phyloP scores from a whole-genome alignment of 2,113 vertebrate species.

The Seriola aureovittata region DNA sequence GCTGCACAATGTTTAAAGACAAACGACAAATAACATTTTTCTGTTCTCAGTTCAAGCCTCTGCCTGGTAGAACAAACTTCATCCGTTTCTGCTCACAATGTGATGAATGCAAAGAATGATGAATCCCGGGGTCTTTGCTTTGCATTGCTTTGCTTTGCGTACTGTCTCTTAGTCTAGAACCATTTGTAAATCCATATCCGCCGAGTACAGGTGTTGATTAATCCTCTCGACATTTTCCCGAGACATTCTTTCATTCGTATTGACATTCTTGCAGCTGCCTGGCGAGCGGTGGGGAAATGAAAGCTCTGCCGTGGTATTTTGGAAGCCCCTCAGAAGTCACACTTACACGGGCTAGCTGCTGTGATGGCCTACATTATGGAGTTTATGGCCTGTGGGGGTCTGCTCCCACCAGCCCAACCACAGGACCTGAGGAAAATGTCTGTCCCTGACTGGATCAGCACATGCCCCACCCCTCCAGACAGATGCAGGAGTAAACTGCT shows the following conservation, averaged over 20 bases:
- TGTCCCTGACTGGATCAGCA: slow-evolving; percentile 31
- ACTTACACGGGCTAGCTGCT: slow-evolving; percentile 66
- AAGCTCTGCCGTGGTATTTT: slow-evolving; percentile 75
- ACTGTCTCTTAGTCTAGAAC: slow-evolving; percentile 54
- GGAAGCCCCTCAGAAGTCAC: slow-evolving; percentile 67
- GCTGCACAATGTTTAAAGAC: neutral
- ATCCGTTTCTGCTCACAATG: slow-evolving; percentile 13
- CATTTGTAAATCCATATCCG: slow-evolving; percentile 76
- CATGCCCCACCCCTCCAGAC: slow-evolving; percentile 48
- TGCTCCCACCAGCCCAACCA: slow-evolving; percentile 43
- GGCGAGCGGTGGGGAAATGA: slow-evolving; percentile 66
- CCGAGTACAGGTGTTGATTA: slow-evolving; percentile 83
- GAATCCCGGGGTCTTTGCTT: slow-evolving; percentile 3
- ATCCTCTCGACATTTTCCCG: slow-evolving; percentile 83
- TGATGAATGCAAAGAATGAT: slow-evolving; percentile 48
- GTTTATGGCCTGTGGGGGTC: slow-evolving; percentile 72
- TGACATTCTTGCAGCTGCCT: slow-evolving; percentile 79
- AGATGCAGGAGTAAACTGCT: slow-evolving; percentile 16
- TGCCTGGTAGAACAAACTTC: slow-evolving; percentile 8
- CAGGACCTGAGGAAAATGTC: slow-evolving; percentile 46
- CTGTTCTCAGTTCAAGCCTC: slow-evolving; percentile 14
- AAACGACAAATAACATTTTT: slow-evolving; percentile 15
- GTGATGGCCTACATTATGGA: slow-evolving; percentile 79
- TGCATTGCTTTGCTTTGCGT: slow-evolving; percentile 19
- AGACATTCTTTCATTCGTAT: slow-evolving; percentile 78